A percentile compares a stretch with the other conserved stretches of the same genome.
Evolutionary conservation across 2,888 invertebrate genomes (phyloP).

Genomic region (Meteorus cinctellus): DNA sequence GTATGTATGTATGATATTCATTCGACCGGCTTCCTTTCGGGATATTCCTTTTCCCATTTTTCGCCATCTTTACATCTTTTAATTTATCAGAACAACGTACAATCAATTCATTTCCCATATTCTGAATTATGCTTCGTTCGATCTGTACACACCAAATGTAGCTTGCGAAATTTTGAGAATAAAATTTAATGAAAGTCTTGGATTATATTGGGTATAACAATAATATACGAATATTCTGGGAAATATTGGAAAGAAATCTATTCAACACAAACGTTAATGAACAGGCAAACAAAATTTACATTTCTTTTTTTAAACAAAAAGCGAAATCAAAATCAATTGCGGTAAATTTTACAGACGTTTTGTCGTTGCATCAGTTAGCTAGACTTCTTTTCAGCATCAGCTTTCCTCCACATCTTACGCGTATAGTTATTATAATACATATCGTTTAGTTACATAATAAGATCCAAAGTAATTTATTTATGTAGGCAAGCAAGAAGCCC

Average conservation of each 20-base stretch:
- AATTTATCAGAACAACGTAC: slow-evolving; percentile 24
- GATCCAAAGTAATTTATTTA: slow-evolving; percentile 59
- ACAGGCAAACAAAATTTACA: too few species aligned
- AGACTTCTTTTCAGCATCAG: slow-evolving; percentile 52
- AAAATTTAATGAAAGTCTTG: not conserved
- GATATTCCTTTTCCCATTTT: not conserved
- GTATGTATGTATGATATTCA: not conserved
- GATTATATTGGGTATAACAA: not conserved
- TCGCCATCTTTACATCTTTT: not conserved
- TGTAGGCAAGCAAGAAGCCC: slow-evolving; percentile 63
- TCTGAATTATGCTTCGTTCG: slow-evolving; percentile 24
- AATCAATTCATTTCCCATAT: slow-evolving; percentile 42
- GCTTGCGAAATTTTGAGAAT: too few species aligned
- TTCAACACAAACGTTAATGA: too few species aligned
- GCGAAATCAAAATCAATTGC: slow-evolving; percentile 1
- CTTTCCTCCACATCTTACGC: slow-evolving; percentile 55
- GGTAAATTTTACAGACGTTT: slow-evolving; percentile 41
- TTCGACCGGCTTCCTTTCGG: not conserved
- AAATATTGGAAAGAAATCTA: too few species aligned
- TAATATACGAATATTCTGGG: not conserved
- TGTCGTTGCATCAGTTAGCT: slow-evolving; percentile 49
- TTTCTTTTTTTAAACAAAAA: slow-evolving; percentile 3
- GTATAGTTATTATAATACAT: slow-evolving; percentile 61
- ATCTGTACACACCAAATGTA: not conserved
- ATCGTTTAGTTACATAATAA: slow-evolving; percentile 62